Evolutionary conservation across 2,113 vertebrate genomes (phyloP), one percentile per base, ranked within the genome.

Genomic region (Phylloscopus whistleri): DNA sequence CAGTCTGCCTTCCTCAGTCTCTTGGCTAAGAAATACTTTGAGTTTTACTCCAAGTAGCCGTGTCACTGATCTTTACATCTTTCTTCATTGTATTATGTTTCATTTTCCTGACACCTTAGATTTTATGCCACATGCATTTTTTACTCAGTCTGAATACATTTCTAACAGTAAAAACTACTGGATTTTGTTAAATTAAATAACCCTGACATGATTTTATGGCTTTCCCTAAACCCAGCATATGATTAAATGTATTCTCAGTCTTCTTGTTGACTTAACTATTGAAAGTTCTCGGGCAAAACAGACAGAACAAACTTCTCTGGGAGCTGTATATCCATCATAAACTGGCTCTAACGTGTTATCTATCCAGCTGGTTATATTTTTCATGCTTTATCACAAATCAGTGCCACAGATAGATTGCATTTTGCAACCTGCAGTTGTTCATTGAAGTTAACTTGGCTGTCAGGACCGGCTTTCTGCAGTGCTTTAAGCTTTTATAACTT

Each of bases 361-460:
- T 95, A 0, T 67, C 60, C 76, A 49, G 83, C 41, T 78, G 64
- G 60, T 63, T 86, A 43, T 75, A 75, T 96, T 96, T 96, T 93
- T 92, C 86, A 89, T 78, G 60, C 56, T 78, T 81, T 95, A 89
- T 92, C 90, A 60, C 73, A 90, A 93, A 87, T 68, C 88, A 72
- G 88, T 67, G 69, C 69, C 88, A 90, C 62, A 81, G 85, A 93
- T 23, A 83, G 64, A 88, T 49, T 80, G 60, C 18, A 0, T 55
- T 94, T 90, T 94, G 53, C 74, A 73, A 48, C 69, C 44, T 84
- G 81, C 59, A 49, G 81, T 94, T 95, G 82, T 72, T 91, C 64
- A 28, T 87, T 0, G 70, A 66, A 76, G 86, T 89, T 81, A 92
- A 53, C 80, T 93, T 92, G 76, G 52, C 64, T 93, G 86, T 87